Percentiles rank a stretch among this genome's conserved stretches.
phyloP scores from a whole-genome alignment of 2,797 vertebrate genomes.

The Chelonia mydas region DNA sequence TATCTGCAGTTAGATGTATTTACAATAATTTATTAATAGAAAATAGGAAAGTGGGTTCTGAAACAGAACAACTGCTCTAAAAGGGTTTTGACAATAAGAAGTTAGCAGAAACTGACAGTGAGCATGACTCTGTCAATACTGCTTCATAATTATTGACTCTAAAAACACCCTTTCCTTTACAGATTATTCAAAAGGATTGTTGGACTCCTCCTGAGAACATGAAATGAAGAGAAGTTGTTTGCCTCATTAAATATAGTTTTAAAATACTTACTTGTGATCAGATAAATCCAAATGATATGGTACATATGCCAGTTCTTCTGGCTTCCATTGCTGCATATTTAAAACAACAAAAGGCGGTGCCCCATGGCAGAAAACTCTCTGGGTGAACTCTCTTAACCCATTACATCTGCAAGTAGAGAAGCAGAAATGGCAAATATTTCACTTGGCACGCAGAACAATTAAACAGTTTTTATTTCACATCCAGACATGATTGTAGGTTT shows the following conservation, averaged over 20 bases:
- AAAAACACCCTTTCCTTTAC: neutral
- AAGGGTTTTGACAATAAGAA: neutral
- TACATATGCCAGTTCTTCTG: constrained; percentile 91
- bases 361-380: constrained; percentile 88
- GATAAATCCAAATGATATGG: constrained; percentile 90
- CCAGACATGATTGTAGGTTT: neutral
- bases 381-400: constrained; percentile 89
- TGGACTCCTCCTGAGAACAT: neutral
- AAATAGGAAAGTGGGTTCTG: neutral
- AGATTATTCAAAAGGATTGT: neutral
- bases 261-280: constrained; percentile 85
- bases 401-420: constrained; percentile 76
- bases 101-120: neutral
- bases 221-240: neutral
- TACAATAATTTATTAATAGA: neutral
- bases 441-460: neutral
- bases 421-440: neutral
- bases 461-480: neutral
- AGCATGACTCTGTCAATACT: neutral
- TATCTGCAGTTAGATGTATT: neutral
- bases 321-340: constrained; percentile 94
- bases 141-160: neutral
- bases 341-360: constrained; percentile 91
- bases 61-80: neutral
- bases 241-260: neutral